Conservation (phyloP, 1,140 invertebrate species). For the Euura lappo region DNA sequence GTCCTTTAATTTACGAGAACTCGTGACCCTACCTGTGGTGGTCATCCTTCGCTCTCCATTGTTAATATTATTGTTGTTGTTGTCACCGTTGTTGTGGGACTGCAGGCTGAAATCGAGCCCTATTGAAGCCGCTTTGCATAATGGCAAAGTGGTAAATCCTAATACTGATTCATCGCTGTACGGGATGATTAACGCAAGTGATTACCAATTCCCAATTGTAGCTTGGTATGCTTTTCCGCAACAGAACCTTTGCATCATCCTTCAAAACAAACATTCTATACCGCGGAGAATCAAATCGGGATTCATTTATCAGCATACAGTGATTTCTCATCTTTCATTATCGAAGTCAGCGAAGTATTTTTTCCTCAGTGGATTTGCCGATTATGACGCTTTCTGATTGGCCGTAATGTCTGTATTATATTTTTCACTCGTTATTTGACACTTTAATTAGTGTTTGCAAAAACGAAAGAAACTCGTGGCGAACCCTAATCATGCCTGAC, state of each 20-base stretch:
- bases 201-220: neutral
- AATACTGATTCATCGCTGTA: neutral
- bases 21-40: conserved; percentile 11
- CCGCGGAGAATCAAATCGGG: too few relatives aligned
- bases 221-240: neutral
- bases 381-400: too few relatives aligned
- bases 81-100: neutral
- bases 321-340: too few relatives aligned
- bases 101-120: neutral
- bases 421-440: too few relatives aligned
- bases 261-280: too few relatives aligned
- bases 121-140: conserved; percentile 4
- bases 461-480: neutral
- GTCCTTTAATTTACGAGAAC: conserved; percentile 7
- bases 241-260: too few relatives aligned
- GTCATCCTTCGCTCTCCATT: conserved; percentile 42
- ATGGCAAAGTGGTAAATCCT: neutral
- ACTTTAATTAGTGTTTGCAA: neutral
- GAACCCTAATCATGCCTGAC: neutral
- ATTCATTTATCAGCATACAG: too few relatives aligned
- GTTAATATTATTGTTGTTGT: conserved; percentile 34
- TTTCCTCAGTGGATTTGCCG: too few relatives aligned
- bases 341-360: too few relatives aligned
- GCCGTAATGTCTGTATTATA: too few relatives aligned
- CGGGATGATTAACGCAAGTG: neutral